These are phyloP conservation scores for Atrina japonica DNA, from an alignment of 2,888 invertebrate species.

Conservation along the genomic window DNA sequence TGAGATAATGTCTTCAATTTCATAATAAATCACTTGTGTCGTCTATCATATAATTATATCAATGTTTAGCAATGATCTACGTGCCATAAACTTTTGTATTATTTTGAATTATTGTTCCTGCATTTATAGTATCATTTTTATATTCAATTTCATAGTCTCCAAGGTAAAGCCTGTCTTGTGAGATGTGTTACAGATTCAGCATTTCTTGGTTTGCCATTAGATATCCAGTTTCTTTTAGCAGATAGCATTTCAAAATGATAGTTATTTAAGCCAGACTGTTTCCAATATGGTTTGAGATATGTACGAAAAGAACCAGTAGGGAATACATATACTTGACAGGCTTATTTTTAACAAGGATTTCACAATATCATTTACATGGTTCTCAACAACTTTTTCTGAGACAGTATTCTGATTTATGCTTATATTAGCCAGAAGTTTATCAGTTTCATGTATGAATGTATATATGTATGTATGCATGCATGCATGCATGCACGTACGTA, in stretches of 20 bases:
- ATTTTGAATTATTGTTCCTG: not conserved
- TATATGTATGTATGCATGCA: no score
- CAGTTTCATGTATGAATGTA: no score
- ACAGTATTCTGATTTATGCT: not conserved
- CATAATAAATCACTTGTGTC: no score
- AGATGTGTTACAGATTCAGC: not conserved
- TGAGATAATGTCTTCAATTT: no score
- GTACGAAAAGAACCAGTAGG: constrained; percentile 8
- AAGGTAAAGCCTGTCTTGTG: not conserved
- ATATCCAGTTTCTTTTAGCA: not conserved
- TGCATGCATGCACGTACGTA: no score
- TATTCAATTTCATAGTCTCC: not conserved
- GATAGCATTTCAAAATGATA: constrained; percentile 20
- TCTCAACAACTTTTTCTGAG: constrained; percentile 1
- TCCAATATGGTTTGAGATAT: constrained; percentile 27
- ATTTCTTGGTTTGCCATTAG: constrained; percentile 7
- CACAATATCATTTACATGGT: not conserved
- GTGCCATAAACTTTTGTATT: no score
- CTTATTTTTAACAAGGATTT: not conserved
- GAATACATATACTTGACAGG: not conserved
- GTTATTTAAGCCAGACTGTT: constrained; percentile 6
- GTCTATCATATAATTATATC: no score
- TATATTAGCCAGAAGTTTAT: not conserved
- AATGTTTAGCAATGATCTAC: no score
- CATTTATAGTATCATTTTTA: not conserved